Evolutionary conservation across 2,797 vertebrate genomes (phyloP), one percentile per base, ranked within the genome.

Genomic region (Phoxinus dragarum): DNA sequence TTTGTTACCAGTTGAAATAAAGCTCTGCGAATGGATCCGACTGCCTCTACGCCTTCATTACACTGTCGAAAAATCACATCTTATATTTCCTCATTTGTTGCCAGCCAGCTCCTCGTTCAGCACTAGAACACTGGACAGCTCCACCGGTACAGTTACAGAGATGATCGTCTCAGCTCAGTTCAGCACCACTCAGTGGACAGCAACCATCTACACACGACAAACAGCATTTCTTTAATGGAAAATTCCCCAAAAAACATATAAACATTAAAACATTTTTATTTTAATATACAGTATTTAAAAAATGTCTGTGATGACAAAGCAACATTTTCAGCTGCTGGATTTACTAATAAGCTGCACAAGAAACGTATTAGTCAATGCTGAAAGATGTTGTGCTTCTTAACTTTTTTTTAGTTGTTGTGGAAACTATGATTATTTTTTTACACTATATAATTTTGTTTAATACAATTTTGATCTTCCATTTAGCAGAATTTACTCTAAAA

Each of bases 121-220:
- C 38, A 72, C 54, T 12, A 2, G 21, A 74, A 19, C 1, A 0
- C 54, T 44, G 66, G 67, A 84, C 40, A 79, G 83, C 75, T 79
- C 75, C 75, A 36, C 64, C 36, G 23, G 47, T 21, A n/a, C 12
- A 44, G n/a, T 72, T 6, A 52, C 12, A 34, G 0, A 34, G 21
- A 49, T 36, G 3, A 17, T 49, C 7, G 12, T 0, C 16, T 2
- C 17, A 52, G 21, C 23, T 56, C 6, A 67, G 52, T 67, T 76
- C 73, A 84, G 73, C 44, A 76, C 42, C 42, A 36, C 71, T 16
- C 40, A 1, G 23, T 44, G 52, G 56, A 74, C 31, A 75, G 56
- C 42, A 66, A 16, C 17, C 78, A 36, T 47, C 17, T 21, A 14
- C 6, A 21, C 40, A 34, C 1, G 27, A 17, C 44, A 47, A 9